Evolutionary conservation across 2,797 vertebrate genomes (phyloP), one percentile per base, ranked within the genome.

Genomic region (Prunella strophiata): DNA sequence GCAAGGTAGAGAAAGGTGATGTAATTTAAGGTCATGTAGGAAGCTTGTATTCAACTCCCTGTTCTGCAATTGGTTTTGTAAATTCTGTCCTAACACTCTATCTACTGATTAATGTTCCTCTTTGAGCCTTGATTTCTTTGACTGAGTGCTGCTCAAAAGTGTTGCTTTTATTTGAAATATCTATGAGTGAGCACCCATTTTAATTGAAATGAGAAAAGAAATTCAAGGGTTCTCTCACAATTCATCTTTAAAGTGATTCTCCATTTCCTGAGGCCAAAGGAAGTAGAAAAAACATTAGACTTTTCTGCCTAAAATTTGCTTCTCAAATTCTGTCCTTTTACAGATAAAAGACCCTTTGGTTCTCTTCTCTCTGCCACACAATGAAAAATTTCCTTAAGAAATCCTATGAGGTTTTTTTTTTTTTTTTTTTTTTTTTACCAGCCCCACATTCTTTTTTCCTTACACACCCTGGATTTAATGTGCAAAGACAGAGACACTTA

Each of bases 261-360:
- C 25, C 26, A 40, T 94, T 96, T 93, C 88, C 88, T 68, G 38
- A 94, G 88, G 95, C 90, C 94, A 95, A 85, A 96, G 88, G 88
- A 96, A 94, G 84, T 65, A 79, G 59, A 86, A 90, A 91, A 95
- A 86, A 10, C 47, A 89, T 85, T 59, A 87, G 52, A 45, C 45
- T 74, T 95, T 79, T 68, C 84, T 80, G 59, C 22, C 26, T 91
- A 85, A 91, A 96, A 93, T 96, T 96, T 95, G 86, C 52, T 96
- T 91, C 78, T 95, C 92, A 89, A 94, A 95, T 96, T 92, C 57
- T 73, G 20, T 82, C 16, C 62, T 93, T 91, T 83, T 87, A 51
- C 59, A 89, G 74, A 89, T 96, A 80, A 94, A 95, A 95, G 88
- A 67, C 45, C 32, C 9, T 93, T 87, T 87, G 45, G 40, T 88